These are phyloP conservation scores for Bostrychus sinensis DNA, from an alignment of 2,113 vertebrate genomes.

Conservation along the genomic window DNA sequence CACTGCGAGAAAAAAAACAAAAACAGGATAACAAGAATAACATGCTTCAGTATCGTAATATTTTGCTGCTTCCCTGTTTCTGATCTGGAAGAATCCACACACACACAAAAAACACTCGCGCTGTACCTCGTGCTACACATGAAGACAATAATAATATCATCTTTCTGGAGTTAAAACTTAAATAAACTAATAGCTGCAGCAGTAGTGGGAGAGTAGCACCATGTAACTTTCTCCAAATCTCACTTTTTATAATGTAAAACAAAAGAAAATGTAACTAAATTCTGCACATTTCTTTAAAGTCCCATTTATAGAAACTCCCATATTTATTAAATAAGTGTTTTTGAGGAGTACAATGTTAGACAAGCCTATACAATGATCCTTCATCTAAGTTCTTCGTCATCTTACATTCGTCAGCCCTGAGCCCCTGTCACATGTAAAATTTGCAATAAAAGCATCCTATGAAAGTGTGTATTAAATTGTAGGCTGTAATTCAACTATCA, in stretches of 20 bases:
- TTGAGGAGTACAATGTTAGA: no score
- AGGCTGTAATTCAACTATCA: no score
- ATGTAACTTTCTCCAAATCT: background rate
- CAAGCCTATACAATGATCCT: no score
- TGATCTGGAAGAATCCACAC: conserved; percentile 4
- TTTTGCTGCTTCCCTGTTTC: background rate
- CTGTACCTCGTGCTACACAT: background rate
- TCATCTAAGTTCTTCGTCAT: no score
- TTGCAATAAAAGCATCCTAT: no score
- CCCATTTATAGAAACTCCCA: no score
- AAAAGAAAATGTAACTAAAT: background rate
- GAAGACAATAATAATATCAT: background rate
- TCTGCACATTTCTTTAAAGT: background rate
- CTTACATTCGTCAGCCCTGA: no score
- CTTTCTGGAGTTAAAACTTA: background rate
- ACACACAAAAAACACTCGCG: background rate
- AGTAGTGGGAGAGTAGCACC: conserved; percentile 9
- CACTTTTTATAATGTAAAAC: background rate
- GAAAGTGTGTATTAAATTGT: no score
- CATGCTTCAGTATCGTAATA: background rate
- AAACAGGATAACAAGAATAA: background rate
- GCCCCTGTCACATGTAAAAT: no score
- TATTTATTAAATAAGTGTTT: no score
- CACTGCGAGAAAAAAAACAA: no score
- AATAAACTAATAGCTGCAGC: conserved; percentile 4